Percentiles rank a stretch among this genome's conserved stretches.
phyloP scores from a whole-genome alignment of 2,113 vertebrate genomes.

The Cinclus cinclus region DNA sequence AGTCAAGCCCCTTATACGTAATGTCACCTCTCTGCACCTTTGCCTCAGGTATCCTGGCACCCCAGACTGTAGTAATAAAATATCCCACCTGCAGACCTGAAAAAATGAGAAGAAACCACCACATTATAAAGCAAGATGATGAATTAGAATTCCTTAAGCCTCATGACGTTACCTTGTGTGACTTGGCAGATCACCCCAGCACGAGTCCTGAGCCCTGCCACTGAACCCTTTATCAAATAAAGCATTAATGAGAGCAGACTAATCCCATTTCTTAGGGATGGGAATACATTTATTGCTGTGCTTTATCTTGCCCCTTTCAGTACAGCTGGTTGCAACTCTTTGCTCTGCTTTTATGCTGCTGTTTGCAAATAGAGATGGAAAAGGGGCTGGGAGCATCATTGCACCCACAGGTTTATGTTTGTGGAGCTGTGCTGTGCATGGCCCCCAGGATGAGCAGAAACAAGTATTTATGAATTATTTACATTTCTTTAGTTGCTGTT shows the following conservation, averaged over 20 bases:
- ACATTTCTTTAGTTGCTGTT: constrained; percentile 1
- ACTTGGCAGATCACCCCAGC: background rate
- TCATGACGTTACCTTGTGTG: background rate
- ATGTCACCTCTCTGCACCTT: background rate
- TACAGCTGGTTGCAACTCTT: background rate
- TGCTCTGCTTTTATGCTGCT: background rate
- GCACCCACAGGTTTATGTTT: background rate
- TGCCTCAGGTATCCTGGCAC: background rate
- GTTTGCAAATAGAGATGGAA: background rate
- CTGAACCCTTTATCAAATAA: background rate
- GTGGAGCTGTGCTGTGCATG: background rate
- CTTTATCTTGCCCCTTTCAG: background rate
- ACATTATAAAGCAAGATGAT: background rate
- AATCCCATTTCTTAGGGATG: background rate
- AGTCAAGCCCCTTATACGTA: background rate
- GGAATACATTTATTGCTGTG: background rate
- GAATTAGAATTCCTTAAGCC: background rate
- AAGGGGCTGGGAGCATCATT: background rate
- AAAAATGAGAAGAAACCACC: background rate
- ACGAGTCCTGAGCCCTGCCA: background rate
- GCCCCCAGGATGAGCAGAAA: background rate
- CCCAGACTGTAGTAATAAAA: background rate
- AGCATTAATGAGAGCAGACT: background rate
- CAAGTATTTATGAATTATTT: constrained; percentile 28
- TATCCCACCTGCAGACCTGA: background rate